Evolutionary conservation across 1,140 invertebrate species (phyloP), one percentile per base, ranked within the genome.

Genomic region (Cydia splendana): DNA sequence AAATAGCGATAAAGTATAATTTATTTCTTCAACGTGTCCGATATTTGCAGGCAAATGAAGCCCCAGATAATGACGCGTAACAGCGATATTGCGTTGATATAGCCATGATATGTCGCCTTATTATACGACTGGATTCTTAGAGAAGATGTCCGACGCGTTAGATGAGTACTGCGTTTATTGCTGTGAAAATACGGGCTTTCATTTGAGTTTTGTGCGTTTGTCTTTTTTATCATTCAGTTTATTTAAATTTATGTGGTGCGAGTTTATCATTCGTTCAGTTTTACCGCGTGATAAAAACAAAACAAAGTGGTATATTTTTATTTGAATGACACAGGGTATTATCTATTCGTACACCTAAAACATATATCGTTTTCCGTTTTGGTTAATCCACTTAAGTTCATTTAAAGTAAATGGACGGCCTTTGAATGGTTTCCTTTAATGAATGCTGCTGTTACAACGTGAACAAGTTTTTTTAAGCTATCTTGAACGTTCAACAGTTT

Each of bases 61-160:
- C 15, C 7, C n/a, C 65, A n/a, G 65, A 69, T 38, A 67, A 69
- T 69, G 65, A 42, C 65, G 28, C 65, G 28, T 69, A 38, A 69
- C 18, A 7, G 28, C n/a, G 53, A 57, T 57, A 57, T 57, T 18
- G 53, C 53, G 53, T 30, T 38, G 34, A 69, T n/a, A 69, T 38
- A 34, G 15, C 65, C 6, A 28, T 69, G 30, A 69, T 69, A 67
- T 67, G 34, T 69, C 65, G 65, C 65, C 30, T 30, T 69, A 69
- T 69, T 69, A 69, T 69, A 12, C 65, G 20, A 13, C 13, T 53
- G 65, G 28, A 69, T 30, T 69, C 28, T 34, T 69, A 69, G n/a
- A 34, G 28, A 69, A 30, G 65, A 69, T 42, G 9, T 15, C 12
- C 65, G 24, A 15, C 9, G 12, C 4, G 30, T 69, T 69, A 1